Conservation (phyloP, 2,888 invertebrate species). For the Therioaphis trifolii region DNA sequence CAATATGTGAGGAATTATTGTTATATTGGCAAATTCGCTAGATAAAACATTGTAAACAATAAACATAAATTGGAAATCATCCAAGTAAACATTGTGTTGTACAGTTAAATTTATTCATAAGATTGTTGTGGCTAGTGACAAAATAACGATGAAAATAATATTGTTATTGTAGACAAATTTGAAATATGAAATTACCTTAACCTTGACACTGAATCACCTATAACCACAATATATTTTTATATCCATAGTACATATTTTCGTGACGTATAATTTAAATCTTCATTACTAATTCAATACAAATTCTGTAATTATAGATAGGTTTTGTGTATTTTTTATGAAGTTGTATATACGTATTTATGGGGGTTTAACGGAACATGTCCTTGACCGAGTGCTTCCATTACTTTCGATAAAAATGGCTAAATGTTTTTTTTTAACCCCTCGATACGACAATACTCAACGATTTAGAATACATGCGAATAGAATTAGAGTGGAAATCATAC, state of each 20-base stretch:
- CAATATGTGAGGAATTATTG: background rate
- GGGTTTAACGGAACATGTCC: background rate
- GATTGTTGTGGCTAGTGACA: background rate
- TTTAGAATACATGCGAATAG: too few relatives aligned
- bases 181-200: too few relatives aligned
- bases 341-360: background rate
- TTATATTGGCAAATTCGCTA: background rate
- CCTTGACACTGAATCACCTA: too few relatives aligned
- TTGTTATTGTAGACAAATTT: too few relatives aligned
- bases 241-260: too few relatives aligned
- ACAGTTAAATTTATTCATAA: constrained; percentile 17
- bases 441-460: too few relatives aligned
- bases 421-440: too few relatives aligned
- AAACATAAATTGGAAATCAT: background rate
- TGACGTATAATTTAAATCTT: too few relatives aligned
- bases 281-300: background rate
- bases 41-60: constrained; percentile 4
- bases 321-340: background rate
- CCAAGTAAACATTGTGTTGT: background rate
- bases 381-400: background rate
- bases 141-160: background rate
- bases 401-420: too few relatives aligned
- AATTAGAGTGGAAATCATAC: too few relatives aligned
- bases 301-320: background rate
- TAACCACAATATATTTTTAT: too few relatives aligned